A percentile compares a stretch with the other conserved stretches of the same genome.
Conservation (phyloP, 2,888 invertebrate genomes). For the Stomorhina lunata region DNA sequence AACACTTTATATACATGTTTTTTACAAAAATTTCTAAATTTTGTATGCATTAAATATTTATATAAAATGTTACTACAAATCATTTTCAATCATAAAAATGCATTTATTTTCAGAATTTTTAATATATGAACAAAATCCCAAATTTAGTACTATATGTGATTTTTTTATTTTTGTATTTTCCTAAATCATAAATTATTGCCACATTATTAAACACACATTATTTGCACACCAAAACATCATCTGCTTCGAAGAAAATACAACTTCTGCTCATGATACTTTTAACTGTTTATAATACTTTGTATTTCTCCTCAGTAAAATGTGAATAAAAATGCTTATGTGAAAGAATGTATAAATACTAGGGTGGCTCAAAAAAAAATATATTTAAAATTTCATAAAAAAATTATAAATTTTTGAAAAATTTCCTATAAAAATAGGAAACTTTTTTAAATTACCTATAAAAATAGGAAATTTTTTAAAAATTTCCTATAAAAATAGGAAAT, state of each 20-base stretch:
- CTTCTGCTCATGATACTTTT: slow-evolving; percentile 50
- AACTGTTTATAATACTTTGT: slow-evolving; percentile 54
- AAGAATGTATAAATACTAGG: background rate
- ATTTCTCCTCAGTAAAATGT: slow-evolving; percentile 32
- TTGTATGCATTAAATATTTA: background rate
- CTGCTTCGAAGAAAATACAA: slow-evolving; percentile 43
- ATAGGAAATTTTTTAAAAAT: too few relatives aligned
- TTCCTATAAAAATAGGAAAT: too few relatives aligned
- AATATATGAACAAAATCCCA: background rate
- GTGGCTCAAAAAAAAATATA: too few relatives aligned
- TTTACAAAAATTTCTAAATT: background rate
- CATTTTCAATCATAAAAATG: slow-evolving; percentile 7
- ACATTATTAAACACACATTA: slow-evolving; percentile 70
- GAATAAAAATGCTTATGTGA: slow-evolving; percentile 36
- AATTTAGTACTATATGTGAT: background rate
- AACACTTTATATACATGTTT: background rate
- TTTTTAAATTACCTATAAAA: too few relatives aligned
- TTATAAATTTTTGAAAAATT: too few relatives aligned
- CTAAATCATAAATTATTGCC: slow-evolving; percentile 68
- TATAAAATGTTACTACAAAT: background rate
- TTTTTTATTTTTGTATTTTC: slow-evolving; percentile 16
- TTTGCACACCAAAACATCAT: slow-evolving; percentile 67
- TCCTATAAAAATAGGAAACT: too few relatives aligned
- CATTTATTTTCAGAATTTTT: background rate
- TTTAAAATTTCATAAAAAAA: too few relatives aligned